Evolutionary conservation across 2,113 vertebrate genomes (phyloP), one percentile per base, ranked within the genome.

Genomic region (Triplophysa rosa): DNA sequence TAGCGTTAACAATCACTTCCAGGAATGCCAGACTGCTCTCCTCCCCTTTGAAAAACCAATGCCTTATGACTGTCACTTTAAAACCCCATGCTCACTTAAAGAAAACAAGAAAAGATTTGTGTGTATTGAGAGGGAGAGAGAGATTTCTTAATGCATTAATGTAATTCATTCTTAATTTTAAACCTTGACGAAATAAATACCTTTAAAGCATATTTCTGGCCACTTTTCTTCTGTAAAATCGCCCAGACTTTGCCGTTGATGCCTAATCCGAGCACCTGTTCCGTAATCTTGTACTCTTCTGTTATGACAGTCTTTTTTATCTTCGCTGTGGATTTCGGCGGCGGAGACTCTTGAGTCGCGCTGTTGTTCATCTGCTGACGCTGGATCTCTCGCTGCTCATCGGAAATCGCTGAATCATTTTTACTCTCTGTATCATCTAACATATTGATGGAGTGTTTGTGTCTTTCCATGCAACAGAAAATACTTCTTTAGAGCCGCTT

Each of bases 241-340:
- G 95, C 93, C 90, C 95, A 82, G 77, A 96, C 95, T 88, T 93
- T 94, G n/a, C 95, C 95, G 85, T 96, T 96, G 86, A 96, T 95
- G 75, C 95, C 95, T 85, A 95, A 88, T 17, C 95, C 94, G 84
- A 96, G 89, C 71, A 95, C 94, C 89, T 95, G 94, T 81, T 90
- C 93, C 62, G 94, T 94, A 64, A 96, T 93, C 87, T 91, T 94
- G 92, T 96, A 96, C 64, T 95, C 93, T 85, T 95, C 95, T 78
- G 94, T 95, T 86, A 96, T 95, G 70, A 94, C 94, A 79, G 92
- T 94, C 86, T 94, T 95, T 87, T 92, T 94, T 78, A 94, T 92
- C 83, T 90, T 91, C 19, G 93, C 89, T 80, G 84, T 86, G 12
- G 90, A 84, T 83, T 91, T 94, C 67, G 85, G 89, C 26, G 90